Conservation (phyloP, 2,113 vertebrate species). For the Tautogolabrus adspersus region DNA sequence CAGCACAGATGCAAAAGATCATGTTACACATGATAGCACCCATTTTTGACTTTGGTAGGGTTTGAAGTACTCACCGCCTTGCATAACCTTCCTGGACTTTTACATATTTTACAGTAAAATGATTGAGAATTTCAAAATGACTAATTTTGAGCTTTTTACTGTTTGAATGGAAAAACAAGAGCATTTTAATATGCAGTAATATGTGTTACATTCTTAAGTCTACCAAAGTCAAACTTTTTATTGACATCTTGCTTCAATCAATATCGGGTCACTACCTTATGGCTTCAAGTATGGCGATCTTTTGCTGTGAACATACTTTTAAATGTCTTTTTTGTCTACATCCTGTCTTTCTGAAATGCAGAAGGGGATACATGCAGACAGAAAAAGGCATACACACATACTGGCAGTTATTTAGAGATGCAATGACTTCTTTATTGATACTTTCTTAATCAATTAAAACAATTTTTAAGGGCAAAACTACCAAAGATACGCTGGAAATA, state of each 20-base stretch:
- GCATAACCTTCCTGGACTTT: not conserved
- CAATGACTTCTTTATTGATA: not conserved
- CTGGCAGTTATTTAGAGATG: not conserved
- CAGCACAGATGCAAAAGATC: slow-evolving; percentile 14
- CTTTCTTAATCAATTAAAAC: not conserved
- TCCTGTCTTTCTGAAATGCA: not conserved
- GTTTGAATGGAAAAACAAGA: no score
- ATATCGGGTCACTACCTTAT: no score
- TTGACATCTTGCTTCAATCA: no score
- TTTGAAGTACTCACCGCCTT: no score
- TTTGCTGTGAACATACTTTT: no score
- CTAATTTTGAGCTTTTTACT: no score
- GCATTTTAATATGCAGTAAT: not conserved
- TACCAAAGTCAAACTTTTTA: no score
- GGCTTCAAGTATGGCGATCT: no score
- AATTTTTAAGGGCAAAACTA: not conserved
- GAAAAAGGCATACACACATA: not conserved
- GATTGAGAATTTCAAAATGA: no score
- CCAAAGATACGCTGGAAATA: not conserved
- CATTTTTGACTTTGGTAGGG: not conserved
- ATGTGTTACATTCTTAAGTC: not conserved
- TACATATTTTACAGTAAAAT: not conserved
- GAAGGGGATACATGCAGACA: slow-evolving; percentile 27
- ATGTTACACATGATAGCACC: not conserved
- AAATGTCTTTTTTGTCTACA: no score